Percentiles rank a stretch among this genome's conserved stretches.
phyloP scores from a whole-genome alignment of 2,797 vertebrate species.

The Acrossocheilus fasciatus region DNA sequence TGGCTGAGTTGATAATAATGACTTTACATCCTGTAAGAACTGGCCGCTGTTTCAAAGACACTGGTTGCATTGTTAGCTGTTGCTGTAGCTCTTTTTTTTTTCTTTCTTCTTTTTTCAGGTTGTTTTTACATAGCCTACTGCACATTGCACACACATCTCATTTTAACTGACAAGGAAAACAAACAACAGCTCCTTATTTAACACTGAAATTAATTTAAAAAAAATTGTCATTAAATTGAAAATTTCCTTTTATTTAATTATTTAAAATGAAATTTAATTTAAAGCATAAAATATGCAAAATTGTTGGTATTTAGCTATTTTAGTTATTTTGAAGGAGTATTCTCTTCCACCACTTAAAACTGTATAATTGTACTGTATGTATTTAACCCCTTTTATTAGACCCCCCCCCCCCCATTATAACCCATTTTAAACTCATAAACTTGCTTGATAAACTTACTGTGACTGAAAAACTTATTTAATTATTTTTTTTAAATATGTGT shows the following conservation, averaged over 20 bases:
- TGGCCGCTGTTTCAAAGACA: neutral
- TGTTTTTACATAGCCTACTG: neutral
- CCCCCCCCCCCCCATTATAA: too few species aligned
- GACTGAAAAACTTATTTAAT: neutral
- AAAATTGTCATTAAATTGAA: neutral
- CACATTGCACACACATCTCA: neutral
- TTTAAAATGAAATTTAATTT: too few species aligned
- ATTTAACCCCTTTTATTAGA: too few species aligned
- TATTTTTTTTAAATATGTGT: neutral
- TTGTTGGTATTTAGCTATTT: too few species aligned
- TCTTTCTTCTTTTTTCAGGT: neutral
- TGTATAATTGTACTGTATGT: too few species aligned
- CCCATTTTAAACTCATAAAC: too few species aligned
- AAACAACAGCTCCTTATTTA: neutral
- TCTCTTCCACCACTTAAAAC: too few species aligned
- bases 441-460: neutral
- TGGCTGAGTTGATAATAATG: neutral
- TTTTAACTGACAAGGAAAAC: neutral
- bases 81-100: neutral
- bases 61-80: neutral
- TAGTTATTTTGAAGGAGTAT: too few species aligned
- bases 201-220: neutral
- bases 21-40: neutral
- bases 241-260: too few species aligned
- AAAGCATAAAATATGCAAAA: too few species aligned